phyloP scores from a whole-genome alignment of 1,140 invertebrate species.

The Hylaeus volcanicus region DNA sequence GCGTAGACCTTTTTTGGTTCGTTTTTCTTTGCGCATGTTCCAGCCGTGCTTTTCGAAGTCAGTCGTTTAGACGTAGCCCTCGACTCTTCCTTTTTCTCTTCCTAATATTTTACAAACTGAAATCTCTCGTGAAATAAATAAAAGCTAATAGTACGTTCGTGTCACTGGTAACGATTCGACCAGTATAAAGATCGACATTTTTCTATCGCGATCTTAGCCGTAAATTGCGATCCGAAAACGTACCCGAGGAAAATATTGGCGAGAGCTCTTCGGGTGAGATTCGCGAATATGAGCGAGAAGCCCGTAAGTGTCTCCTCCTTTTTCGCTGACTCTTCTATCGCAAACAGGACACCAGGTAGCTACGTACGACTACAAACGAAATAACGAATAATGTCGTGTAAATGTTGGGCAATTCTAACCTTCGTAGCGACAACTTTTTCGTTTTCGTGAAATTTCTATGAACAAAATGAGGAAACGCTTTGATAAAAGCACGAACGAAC shows the following conservation, averaged over 20 bases:
- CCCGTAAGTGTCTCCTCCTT: slow-evolving; percentile 43
- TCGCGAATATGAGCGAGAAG: slow-evolving; percentile 51
- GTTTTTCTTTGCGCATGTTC: neutral
- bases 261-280: slow-evolving; percentile 35
- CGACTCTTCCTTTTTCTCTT: neutral
- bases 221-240: neutral
- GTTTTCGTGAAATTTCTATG: neutral
- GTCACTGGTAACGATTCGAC: too few species aligned
- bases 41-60: neutral
- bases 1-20: slow-evolving; percentile 49
- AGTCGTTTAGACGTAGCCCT: slow-evolving; percentile 13
- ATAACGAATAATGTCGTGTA: neutral
- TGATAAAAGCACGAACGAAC: neutral
- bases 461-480: neutral
- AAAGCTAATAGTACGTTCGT: too few species aligned
- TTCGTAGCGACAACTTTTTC: neutral
- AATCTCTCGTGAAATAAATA: neutral
- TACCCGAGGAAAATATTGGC: slow-evolving; percentile 28
- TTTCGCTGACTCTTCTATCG: slow-evolving; percentile 57
- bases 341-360: slow-evolving; percentile 59
- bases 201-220: too few species aligned
- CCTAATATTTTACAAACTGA: neutral
- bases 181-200: too few species aligned
- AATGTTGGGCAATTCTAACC: slow-evolving; percentile 10
- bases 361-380: slow-evolving; percentile 19